Percentiles rank a stretch among this genome's conserved stretches.
Conservation (phyloP, 2,113 vertebrate genomes). For the Dendrocopos noguchii region DNA sequence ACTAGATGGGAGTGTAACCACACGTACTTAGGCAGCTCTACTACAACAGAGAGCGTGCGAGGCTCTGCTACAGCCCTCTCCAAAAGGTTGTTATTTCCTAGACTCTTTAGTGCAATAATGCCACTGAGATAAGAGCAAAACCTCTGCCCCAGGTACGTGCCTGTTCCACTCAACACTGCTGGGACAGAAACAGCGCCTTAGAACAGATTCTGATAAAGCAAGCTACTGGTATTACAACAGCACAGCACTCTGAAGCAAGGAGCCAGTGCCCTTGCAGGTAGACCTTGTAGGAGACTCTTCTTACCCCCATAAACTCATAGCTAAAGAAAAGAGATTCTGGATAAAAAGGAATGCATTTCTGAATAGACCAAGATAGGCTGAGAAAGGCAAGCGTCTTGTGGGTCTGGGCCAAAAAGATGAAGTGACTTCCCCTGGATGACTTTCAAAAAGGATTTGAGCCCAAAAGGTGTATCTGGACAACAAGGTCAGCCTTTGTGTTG, state of each 20-base stretch:
- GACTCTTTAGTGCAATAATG: background rate
- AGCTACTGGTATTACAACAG: background rate
- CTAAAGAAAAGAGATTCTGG: background rate
- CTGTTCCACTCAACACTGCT: background rate
- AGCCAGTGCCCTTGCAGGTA: background rate
- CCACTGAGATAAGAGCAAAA: background rate
- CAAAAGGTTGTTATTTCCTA: background rate
- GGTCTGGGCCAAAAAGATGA: background rate
- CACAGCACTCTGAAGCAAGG: background rate
- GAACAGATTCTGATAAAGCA: background rate
- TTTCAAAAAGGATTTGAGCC: background rate
- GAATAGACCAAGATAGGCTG: background rate
- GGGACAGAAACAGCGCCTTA: background rate
- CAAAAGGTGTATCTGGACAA: background rate
- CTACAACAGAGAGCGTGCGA: accelerated
- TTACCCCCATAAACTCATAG: background rate
- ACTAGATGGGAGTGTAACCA: slow-evolving; percentile 58
- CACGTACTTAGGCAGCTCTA: accelerated
- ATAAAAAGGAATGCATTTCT: background rate
- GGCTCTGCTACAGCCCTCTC: background rate
- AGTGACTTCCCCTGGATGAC: background rate
- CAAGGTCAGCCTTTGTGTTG: background rate
- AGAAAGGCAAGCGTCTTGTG: background rate
- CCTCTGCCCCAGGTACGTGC: background rate
- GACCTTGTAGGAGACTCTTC: background rate